A percentile compares a stretch with the other conserved stretches of the same genome.
Evolutionary conservation across 2,797 vertebrate species (phyloP).

Genomic region (Mormyrus hasselquistii): DNA sequence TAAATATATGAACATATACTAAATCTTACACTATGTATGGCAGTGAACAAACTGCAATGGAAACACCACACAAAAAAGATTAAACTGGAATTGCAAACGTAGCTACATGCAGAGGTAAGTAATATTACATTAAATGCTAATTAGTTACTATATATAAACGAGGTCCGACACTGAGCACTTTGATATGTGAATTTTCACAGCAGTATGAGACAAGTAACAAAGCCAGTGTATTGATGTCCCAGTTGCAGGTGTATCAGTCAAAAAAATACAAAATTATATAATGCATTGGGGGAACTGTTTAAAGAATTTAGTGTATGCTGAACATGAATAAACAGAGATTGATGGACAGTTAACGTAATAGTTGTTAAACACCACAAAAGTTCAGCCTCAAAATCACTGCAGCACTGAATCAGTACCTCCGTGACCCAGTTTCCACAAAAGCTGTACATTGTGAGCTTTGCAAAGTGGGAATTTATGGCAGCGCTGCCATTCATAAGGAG

Average conservation of each 20-base stretch:
- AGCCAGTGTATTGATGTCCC: neutral
- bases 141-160: neutral
- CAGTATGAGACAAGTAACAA: neutral
- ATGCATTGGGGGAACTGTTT: neutral
- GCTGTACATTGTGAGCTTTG: neutral
- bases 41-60: neutral
- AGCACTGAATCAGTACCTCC: neutral
- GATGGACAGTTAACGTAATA: neutral
- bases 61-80: neutral
- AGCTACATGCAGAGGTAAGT: neutral
- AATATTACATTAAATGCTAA: neutral
- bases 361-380: neutral
- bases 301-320: neutral
- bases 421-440: neutral
- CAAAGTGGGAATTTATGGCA: neutral
- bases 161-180: neutral
- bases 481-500: neutral
- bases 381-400: neutral
- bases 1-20: neutral
- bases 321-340: neutral
- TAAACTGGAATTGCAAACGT: neutral
- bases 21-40: neutral
- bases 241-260: neutral
- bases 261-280: neutral
- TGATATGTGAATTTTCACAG: neutral